Percentiles rank a stretch among this genome's conserved stretches.
phyloP scores from a whole-genome alignment of 2,113 vertebrate genomes.

The Vidua chalybeata region DNA sequence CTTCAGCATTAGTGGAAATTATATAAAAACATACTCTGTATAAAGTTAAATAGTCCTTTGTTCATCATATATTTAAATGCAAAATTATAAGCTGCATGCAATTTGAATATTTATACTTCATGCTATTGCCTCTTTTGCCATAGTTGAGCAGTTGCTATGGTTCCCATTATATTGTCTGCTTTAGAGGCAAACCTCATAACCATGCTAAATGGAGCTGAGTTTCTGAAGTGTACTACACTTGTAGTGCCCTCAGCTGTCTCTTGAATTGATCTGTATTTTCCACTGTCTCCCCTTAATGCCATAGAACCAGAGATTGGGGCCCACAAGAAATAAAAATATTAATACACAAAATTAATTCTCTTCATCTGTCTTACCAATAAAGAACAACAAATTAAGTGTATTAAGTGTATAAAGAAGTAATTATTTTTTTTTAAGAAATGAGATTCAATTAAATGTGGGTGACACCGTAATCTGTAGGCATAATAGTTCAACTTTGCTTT shows the following conservation, averaged over 20 bases:
- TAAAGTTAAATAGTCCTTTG: not conserved
- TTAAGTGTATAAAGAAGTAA: not conserved
- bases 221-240: not conserved
- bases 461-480: not conserved
- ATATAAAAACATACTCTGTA: not conserved
- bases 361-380: not conserved
- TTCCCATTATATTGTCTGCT: slow-evolving; percentile 1
- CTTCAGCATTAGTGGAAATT: not conserved
- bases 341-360: not conserved
- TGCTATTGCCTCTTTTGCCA: not conserved
- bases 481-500: not conserved
- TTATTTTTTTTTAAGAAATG: not conserved
- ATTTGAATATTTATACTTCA: slow-evolving; percentile 38
- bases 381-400: not conserved
- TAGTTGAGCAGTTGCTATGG: slow-evolving; percentile 14
- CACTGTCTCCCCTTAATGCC: not conserved
- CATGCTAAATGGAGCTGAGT: not conserved
- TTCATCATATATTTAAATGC: not conserved
- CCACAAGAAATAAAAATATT: not conserved
- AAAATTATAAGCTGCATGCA: not conserved
- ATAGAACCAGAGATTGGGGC: not conserved
- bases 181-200: slow-evolving; percentile 16
- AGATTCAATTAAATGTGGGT: not conserved
- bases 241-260: not conserved
- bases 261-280: not conserved